Evolutionary conservation across 2,797 vertebrate species (phyloP).

Genomic region (Girardinus metallicus): DNA sequence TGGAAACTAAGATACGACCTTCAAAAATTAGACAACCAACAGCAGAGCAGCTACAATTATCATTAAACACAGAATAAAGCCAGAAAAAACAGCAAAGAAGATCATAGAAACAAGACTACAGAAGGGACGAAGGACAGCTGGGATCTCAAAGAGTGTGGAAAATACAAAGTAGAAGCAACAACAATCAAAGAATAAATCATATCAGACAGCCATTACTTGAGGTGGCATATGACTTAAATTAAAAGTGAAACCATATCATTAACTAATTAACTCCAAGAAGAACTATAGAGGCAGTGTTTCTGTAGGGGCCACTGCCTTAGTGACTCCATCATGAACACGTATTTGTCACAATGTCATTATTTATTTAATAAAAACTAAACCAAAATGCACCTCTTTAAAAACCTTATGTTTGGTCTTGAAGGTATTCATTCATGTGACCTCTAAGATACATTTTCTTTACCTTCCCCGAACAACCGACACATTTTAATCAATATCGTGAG

Average conservation of each 20-base stretch:
- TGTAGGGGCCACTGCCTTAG: neutral
- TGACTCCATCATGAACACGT: neutral
- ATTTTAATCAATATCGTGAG: constrained; percentile 36
- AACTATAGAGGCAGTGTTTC: constrained; percentile 1
- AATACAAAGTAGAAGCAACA: constrained; percentile 7
- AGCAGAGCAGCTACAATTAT: neutral
- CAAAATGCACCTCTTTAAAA: neutral
- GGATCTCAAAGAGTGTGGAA: neutral
- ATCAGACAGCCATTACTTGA: constrained; percentile 7
- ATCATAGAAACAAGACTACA: neutral
- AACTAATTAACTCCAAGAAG: constrained; percentile 9
- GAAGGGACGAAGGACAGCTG: neutral
- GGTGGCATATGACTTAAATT: constrained; percentile 8
- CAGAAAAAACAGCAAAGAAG: neutral
- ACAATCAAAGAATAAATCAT: constrained; percentile 21
- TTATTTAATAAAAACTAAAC: neutral
- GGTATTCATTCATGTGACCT: neutral
- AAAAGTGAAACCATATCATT: constrained; percentile 13
- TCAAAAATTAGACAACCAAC: neutral
- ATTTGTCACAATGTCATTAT: neutral
- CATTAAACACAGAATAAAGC: neutral
- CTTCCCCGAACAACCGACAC: constrained; percentile 14
- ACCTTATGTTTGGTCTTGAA: neutral
- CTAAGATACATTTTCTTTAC: neutral
- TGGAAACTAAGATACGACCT: neutral